Percentiles rank a stretch among this genome's conserved stretches.
These are phyloP conservation scores for Margaritifera margaritifera DNA, from an alignment of 2,888 invertebrate genomes.

Conservation along the genomic window DNA sequence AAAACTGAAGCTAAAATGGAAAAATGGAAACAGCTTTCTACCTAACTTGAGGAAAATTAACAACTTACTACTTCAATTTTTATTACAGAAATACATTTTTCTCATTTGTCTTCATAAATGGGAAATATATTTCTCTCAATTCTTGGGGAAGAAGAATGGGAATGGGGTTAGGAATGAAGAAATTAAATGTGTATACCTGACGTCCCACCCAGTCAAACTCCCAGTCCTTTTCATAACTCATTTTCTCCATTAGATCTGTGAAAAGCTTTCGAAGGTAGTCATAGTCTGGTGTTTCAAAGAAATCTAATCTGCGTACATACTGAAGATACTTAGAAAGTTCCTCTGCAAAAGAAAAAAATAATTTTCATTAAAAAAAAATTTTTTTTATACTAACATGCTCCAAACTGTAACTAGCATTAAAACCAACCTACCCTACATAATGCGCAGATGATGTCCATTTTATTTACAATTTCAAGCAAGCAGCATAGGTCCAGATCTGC, in stretches of 20 bases:
- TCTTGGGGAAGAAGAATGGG: background rate
- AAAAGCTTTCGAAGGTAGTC: constrained; percentile 97
- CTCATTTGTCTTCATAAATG: background rate
- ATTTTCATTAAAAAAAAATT: background rate
- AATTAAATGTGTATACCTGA: constrained; percentile 50
- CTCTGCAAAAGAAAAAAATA: constrained; percentile 78
- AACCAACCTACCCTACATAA: too few relatives aligned
- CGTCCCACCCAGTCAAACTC: constrained; percentile 72
- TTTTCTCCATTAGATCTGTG: constrained; percentile 76
- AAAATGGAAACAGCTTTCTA: too few relatives aligned
- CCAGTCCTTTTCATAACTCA: constrained; percentile 70
- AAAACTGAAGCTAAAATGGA: too few relatives aligned
- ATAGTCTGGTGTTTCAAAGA: constrained; percentile 99
- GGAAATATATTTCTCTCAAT: too few relatives aligned
- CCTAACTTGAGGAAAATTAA: too few relatives aligned
- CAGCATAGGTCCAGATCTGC: too few relatives aligned
- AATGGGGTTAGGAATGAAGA: constrained; percentile 7
- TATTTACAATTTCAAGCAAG: too few relatives aligned
- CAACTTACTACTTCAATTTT: too few relatives aligned
- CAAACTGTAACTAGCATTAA: too few relatives aligned
- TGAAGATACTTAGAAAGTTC: constrained; percentile 98
- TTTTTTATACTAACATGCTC: too few relatives aligned
- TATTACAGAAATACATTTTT: background rate
- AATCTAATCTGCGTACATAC: constrained; percentile 96
- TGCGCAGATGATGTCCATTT: too few relatives aligned